phyloP scores from a whole-genome alignment of 2,113 vertebrate genomes.

The Accipiter virgatus region DNA sequence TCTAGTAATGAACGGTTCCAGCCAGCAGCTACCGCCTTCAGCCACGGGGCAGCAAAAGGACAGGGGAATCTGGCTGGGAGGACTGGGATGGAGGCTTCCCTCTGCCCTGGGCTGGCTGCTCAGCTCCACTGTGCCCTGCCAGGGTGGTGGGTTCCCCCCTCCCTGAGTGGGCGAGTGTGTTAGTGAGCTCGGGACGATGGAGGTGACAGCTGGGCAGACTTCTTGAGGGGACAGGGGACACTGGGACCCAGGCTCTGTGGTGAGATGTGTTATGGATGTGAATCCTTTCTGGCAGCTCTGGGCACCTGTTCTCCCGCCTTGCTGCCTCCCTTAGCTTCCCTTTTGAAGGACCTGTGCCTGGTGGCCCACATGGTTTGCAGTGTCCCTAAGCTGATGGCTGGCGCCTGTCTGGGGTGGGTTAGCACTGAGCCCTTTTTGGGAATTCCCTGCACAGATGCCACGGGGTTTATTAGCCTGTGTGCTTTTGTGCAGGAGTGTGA shows the following conservation, averaged over 20 bases:
- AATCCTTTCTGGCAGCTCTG: not conserved
- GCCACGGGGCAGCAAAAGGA: fast-evolving
- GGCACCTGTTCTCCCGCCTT: not conserved
- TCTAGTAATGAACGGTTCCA: not conserved
- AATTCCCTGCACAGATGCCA: not conserved
- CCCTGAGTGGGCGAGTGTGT: not conserved
- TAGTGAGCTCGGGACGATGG: fast-evolving
- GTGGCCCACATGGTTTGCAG: not conserved
- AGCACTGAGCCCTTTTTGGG: not conserved
- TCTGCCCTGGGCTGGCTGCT: not conserved
- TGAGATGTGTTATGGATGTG: not conserved
- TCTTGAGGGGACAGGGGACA: fast-evolving
- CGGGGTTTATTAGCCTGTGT: not conserved
- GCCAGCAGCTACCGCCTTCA: not conserved
- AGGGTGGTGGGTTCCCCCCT: not conserved
- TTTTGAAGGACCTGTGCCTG: not conserved
- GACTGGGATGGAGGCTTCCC: not conserved
- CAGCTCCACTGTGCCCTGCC: not conserved
- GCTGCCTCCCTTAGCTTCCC: not conserved
- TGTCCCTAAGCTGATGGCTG: not conserved
- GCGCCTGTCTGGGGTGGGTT: not conserved
- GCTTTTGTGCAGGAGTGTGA: not conserved
- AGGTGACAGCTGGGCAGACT: not conserved
- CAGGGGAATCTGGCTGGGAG: not conserved
- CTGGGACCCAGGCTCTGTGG: too few species aligned